A percentile compares a stretch with the other conserved stretches of the same genome.
Conservation (phyloP, 2,113 vertebrate genomes). For the Barbus barbus region DNA sequence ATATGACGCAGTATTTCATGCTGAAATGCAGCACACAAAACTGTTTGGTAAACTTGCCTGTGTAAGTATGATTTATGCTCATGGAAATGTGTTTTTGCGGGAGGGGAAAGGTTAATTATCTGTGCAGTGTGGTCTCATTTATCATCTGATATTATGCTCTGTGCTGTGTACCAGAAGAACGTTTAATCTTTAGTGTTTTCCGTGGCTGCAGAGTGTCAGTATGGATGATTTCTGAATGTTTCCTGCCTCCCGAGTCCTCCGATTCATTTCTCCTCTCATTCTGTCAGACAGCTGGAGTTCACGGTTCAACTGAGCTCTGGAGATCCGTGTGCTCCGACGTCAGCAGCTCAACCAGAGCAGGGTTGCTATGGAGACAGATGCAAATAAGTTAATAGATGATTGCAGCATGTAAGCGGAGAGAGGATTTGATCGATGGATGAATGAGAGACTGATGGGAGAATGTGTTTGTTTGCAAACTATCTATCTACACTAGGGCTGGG, state of each 20-base stretch:
- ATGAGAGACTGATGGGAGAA: background rate
- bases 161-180: background rate
- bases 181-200: background rate
- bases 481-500: too few relatives aligned
- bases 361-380: slow-evolving; percentile 37
- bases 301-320: background rate
- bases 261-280: background rate
- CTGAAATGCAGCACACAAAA: background rate
- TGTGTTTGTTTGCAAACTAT: too few relatives aligned
- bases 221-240: background rate
- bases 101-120: background rate
- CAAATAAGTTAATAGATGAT: slow-evolving; percentile 34
- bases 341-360: slow-evolving; percentile 6
- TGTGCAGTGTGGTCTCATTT: background rate
- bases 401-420: background rate
- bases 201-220: background rate
- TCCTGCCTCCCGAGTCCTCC: background rate
- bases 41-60: too few relatives aligned
- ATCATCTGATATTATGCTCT: background rate
- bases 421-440: background rate
- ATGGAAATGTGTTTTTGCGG: background rate
- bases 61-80: background rate
- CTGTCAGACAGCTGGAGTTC: slow-evolving; percentile 23
- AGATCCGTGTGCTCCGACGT: background rate
- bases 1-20: background rate